Percentiles rank a stretch among this genome's conserved stretches.
phyloP scores from a whole-genome alignment of 2,888 invertebrate species.

The Griposia aprilina region DNA sequence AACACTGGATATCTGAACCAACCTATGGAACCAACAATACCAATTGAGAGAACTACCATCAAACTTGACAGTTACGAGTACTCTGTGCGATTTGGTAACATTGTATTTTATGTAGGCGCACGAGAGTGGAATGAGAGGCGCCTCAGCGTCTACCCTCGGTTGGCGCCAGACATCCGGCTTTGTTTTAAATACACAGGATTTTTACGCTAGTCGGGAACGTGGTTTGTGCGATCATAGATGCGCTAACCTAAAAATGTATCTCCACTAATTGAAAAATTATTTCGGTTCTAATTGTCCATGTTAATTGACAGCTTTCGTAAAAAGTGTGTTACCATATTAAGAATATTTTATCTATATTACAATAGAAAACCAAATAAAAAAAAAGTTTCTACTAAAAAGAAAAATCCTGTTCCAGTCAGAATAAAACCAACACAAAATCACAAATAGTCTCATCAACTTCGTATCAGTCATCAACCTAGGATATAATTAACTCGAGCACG shows the following conservation, averaged over 20 bases:
- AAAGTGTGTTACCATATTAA: too few relatives aligned
- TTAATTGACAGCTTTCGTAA: too few relatives aligned
- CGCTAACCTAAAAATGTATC: not conserved
- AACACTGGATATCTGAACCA: not conserved
- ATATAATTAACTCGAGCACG: slow-evolving; percentile 76
- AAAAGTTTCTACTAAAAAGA: not conserved
- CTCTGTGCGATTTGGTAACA: slow-evolving; percentile 66
- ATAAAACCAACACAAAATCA: not conserved
- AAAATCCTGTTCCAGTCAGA: not conserved
- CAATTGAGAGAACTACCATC: slow-evolving; percentile 22
- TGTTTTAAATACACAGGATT: slow-evolving; percentile 60
- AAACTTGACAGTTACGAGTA: slow-evolving; percentile 44
- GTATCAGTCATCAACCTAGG: slow-evolving; percentile 20
- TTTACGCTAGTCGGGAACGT: slow-evolving; percentile 17
- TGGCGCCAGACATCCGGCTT: slow-evolving; percentile 77
- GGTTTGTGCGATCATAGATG: not conserved
- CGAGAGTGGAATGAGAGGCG: slow-evolving; percentile 71
- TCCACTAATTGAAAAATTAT: not conserved
- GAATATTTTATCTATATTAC: too few relatives aligned
- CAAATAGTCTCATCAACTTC: slow-evolving; percentile 9
- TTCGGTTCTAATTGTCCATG: too few relatives aligned
- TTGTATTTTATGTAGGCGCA: slow-evolving; percentile 72
- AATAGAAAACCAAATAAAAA: not conserved
- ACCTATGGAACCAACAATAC: not conserved
- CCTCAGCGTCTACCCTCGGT: slow-evolving; percentile 71